These are phyloP conservation scores for Linnaemya vulpina DNA, from an alignment of 2,888 invertebrate genomes.

Conservation along the genomic window DNA sequence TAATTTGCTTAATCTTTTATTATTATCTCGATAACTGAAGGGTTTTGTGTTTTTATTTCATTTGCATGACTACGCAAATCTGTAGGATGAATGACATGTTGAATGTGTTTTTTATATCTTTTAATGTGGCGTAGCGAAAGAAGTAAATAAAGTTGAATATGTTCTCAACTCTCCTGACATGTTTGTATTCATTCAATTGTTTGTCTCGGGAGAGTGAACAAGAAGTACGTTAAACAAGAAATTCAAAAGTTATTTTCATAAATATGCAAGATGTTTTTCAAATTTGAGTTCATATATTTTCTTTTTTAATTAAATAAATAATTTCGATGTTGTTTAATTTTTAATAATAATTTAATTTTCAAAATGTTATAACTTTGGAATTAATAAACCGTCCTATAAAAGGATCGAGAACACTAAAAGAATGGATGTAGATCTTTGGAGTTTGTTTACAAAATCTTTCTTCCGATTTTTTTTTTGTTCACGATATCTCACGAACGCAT, in stretches of 20 bases:
- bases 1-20: slow-evolving; percentile 25
- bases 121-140: neutral
- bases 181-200: neutral
- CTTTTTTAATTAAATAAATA: too few species aligned
- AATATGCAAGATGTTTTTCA: neutral
- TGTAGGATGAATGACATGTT: slow-evolving; percentile 19
- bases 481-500: too few species aligned
- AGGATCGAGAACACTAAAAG: too few species aligned
- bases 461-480: too few species aligned
- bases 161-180: neutral
- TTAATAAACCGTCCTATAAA: too few species aligned
- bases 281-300: neutral
- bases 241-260: neutral
- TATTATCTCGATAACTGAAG: slow-evolving; percentile 11
- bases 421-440: too few species aligned
- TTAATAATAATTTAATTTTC: too few species aligned
- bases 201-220: neutral
- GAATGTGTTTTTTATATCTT: too few species aligned
- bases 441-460: too few species aligned
- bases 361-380: too few species aligned
- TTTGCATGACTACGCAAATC: slow-evolving; percentile 37
- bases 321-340: too few species aligned
- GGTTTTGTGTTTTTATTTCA: slow-evolving; percentile 16
- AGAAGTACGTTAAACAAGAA: neutral
- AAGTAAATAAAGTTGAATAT: neutral